Percentiles rank a stretch among this genome's conserved stretches.
phyloP scores from a whole-genome alignment of 2,888 invertebrate species.

The Hipparchia sbordonii region DNA sequence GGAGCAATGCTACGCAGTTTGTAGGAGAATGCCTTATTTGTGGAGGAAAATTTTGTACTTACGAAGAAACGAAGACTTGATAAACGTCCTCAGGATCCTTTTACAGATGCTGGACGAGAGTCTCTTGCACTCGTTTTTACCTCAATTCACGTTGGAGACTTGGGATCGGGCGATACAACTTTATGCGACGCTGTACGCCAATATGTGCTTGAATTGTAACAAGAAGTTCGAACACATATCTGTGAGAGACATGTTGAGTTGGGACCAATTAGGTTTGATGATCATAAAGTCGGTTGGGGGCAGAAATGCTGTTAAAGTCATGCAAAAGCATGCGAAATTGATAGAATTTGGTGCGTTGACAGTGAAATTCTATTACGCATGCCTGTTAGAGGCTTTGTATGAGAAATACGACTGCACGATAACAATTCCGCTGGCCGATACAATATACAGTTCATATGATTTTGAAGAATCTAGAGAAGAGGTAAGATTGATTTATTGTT shows the following conservation, averaged over 20 bases:
- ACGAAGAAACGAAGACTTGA: slow-evolving; percentile 73
- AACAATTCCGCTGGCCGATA: slow-evolving; percentile 62
- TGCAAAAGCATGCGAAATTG: slow-evolving; percentile 79
- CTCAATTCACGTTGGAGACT: slow-evolving; percentile 80
- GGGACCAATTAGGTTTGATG: slow-evolving; percentile 83
- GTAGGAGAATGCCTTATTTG: slow-evolving; percentile 84
- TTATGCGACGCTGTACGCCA: slow-evolving; percentile 81
- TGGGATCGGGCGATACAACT: slow-evolving; percentile 83
- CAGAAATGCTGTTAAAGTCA: slow-evolving; percentile 78
- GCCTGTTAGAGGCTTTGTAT: slow-evolving; percentile 74
- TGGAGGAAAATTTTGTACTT: slow-evolving; percentile 83
- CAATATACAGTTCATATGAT: slow-evolving; percentile 67
- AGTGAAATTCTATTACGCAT: slow-evolving; percentile 83
- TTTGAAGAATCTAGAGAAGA: slow-evolving; percentile 66
- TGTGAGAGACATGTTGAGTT: slow-evolving; percentile 77
- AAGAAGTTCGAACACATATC: slow-evolving; percentile 71
- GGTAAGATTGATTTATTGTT: slow-evolving; percentile 51
- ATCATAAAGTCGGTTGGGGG: slow-evolving; percentile 85
- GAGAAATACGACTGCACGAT: slow-evolving; percentile 68
- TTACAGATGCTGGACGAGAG: slow-evolving; percentile 84
- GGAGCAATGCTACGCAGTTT: slow-evolving; percentile 77
- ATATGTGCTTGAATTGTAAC: slow-evolving; percentile 85
- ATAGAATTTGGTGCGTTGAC: slow-evolving; percentile 84
- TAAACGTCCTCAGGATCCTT: slow-evolving; percentile 79
- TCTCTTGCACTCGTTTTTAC: slow-evolving; percentile 79